Conservation (phyloP, 2,113 vertebrate genomes). For the Echinops telfairi region DNA sequence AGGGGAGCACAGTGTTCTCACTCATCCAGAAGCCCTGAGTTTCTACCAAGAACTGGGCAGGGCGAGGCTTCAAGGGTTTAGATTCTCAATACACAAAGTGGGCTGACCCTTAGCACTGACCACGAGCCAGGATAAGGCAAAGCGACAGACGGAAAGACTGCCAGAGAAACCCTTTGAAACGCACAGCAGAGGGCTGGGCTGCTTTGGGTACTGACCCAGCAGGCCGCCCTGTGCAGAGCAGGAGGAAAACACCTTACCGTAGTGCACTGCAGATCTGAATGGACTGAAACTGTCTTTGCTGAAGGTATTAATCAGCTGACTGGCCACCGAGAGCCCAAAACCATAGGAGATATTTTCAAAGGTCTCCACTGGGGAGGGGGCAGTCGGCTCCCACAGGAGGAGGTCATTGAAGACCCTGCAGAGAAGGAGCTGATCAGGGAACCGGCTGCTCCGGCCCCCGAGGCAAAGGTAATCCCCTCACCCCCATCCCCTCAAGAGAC, state of each 20-base stretch:
- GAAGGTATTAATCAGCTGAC: slow-evolving; percentile 97
- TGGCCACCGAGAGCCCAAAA: slow-evolving; percentile 96
- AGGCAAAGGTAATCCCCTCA: background rate
- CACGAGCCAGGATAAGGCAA: slow-evolving; percentile 16
- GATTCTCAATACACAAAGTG: background rate
- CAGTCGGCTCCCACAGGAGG: slow-evolving; percentile 97
- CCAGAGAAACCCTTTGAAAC: slow-evolving; percentile 40
- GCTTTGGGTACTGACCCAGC: background rate
- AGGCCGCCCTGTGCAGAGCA: slow-evolving; percentile 47
- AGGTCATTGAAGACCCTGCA: slow-evolving; percentile 97
- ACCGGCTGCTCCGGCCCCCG: accelerated
- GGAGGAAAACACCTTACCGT: slow-evolving; percentile 89
- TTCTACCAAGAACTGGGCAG: too few species aligned
- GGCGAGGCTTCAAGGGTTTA: too few species aligned
- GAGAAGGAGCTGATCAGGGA: slow-evolving; percentile 73
- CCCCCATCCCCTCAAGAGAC: too few species aligned
- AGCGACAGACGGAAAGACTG: slow-evolving; percentile 33
- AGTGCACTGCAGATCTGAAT: slow-evolving; percentile 93
- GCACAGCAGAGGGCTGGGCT: background rate
- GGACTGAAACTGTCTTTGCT: slow-evolving; percentile 96
- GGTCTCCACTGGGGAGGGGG: slow-evolving; percentile 98
- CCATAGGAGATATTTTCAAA: slow-evolving; percentile 97
- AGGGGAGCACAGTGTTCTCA: slow-evolving; percentile 46
- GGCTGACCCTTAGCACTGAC: background rate
- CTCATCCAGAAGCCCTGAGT: too few species aligned